phyloP scores from a whole-genome alignment of 2,888 invertebrate genomes.

The Synergus japonicus region DNA sequence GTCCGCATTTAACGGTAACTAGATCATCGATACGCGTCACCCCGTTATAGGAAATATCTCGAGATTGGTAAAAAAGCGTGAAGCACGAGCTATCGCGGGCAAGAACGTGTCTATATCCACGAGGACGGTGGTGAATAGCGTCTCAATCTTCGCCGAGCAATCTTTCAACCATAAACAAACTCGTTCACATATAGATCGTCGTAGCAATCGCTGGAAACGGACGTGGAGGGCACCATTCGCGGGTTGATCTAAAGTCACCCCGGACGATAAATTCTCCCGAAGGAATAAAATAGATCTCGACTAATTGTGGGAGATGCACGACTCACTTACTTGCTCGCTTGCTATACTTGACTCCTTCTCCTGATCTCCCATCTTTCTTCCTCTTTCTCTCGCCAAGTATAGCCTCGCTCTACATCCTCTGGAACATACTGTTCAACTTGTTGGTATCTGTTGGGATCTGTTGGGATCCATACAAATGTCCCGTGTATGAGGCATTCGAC shows the following conservation, averaged over 20 bases:
- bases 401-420: conserved; percentile 55
- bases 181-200: conserved; percentile 56
- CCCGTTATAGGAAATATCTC: conserved; percentile 41
- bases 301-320: conserved; percentile 77
- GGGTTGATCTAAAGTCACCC: conserved; percentile 70
- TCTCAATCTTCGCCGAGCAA: conserved; percentile 67
- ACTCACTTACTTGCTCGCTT: conserved; percentile 69
- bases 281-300: conserved; percentile 76
- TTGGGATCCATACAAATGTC: conserved; percentile 50
- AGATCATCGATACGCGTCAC: conserved; percentile 37
- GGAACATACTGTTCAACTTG: conserved; percentile 55
- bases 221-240: conserved; percentile 45
- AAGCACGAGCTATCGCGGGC: conserved; percentile 36
- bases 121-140: conserved; percentile 65
- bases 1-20: conserved; percentile 42
- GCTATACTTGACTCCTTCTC: conserved; percentile 46
- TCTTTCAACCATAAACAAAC: conserved; percentile 68
- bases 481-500: conserved; percentile 57
- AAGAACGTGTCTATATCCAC: conserved; percentile 44
- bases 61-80: conserved; percentile 28
- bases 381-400: conserved; percentile 27
- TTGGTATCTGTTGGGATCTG: conserved; percentile 40
- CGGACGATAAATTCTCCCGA: conserved; percentile 74
- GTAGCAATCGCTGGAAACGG: conserved; percentile 40
- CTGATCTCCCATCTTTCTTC: conserved; percentile 33